phyloP scores from a whole-genome alignment of 2,113 vertebrate genomes.

The Sminthopsis crassicaudata region DNA sequence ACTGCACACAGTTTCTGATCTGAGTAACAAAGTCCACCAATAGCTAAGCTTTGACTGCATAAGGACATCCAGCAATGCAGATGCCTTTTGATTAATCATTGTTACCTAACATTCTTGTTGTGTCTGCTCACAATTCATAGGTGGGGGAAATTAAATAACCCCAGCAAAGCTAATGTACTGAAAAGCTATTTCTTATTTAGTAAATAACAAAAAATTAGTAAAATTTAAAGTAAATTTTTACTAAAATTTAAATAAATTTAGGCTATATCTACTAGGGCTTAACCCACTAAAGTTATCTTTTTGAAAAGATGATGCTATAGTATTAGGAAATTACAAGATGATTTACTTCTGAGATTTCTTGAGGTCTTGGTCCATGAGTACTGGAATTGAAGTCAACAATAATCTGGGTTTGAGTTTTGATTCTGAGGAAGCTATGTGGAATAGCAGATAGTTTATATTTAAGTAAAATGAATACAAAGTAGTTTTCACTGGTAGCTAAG shows the following conservation, averaged over 20 bases:
- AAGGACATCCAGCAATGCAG: neutral
- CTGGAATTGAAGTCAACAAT: neutral
- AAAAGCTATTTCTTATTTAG: neutral
- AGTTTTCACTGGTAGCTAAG: neutral
- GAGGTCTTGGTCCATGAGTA: neutral
- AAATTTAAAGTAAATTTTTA: no score
- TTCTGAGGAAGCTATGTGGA: neutral
- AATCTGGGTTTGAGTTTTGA: neutral
- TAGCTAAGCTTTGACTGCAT: neutral
- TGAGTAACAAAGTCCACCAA: constrained; percentile 59
- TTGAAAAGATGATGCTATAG: neutral
- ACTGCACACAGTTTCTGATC: constrained; percentile 52
- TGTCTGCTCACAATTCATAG: neutral
- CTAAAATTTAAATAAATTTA: neutral
- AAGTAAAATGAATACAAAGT: neutral
- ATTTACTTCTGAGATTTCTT: neutral
- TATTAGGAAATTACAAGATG: neutral
- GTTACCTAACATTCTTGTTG: fast-evolving
- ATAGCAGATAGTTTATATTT: neutral
- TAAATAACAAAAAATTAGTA: no score
- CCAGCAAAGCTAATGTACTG: neutral
- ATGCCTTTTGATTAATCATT: neutral
- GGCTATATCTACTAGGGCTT: neutral
- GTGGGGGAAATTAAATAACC: neutral
- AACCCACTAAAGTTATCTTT: neutral